Base-by-base conservation (phyloP, 2,888 invertebrate species). In the Itoplectis maculator region DNA sequence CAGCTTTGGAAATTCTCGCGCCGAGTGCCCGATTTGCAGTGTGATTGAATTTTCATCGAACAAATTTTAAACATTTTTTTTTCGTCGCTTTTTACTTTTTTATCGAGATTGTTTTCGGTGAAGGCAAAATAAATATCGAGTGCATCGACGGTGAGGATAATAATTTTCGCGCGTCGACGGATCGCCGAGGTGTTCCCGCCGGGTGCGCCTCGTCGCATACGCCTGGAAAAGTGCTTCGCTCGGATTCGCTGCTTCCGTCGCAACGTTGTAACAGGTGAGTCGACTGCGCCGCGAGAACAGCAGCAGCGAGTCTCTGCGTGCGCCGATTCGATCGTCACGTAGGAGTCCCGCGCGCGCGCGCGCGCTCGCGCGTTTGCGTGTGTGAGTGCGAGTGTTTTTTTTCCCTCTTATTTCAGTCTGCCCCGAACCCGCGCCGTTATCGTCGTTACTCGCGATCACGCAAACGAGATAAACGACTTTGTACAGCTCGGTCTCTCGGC, bases 231-330 rank as follows among this genome's bases (percentile, higher is more conserved):
- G 15, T 59, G 35, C 15, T 35, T 59, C 13, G 63, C 23, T 76
- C 40, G 20, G 29, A 54, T 61, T 6, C n/a, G 13, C 8, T 61
- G n/a, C 13, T 35, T 6, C n/a, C n/a, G n/a, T 51, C 42, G 11
- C 35, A 8, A 59, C 42, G 40, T 61, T 59, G 47, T 77, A 81
- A 78, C 73, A 81, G 77, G 72, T 72, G 72, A 81, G 56, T 63
- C 73, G 59, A 72, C 13, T 40, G 23, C 35, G 11, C 9, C 18
- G 54, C 63, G 68, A 81, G 65, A 42, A 35, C 35, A 73, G 7
- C 7, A 15, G 13, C 29, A 45, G 15, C 42, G n/a, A 40, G 40
- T 11, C 35, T 29, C 5, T 18, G 13, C 18, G 47, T 20, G 29
- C 23, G 15, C 4, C 20, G 29, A 29, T 29, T 35, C 18, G 29